These are phyloP conservation scores for Lycodopsis pacificus DNA, from an alignment of 2,797 vertebrate genomes.

Conservation along the genomic window DNA sequence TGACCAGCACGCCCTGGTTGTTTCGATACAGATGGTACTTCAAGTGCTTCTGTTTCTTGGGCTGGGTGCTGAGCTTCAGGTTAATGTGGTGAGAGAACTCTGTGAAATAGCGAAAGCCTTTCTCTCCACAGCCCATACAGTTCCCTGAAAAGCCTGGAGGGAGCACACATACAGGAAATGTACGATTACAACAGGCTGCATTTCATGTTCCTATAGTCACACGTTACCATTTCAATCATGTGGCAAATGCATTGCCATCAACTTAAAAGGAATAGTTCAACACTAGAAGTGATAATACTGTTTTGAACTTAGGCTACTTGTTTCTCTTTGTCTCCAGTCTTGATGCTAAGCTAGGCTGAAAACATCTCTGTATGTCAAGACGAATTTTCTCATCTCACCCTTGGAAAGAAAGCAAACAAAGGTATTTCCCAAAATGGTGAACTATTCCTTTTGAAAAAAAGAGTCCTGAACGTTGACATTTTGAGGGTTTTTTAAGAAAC, in stretches of 20 bases:
- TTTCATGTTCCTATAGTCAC: not conserved
- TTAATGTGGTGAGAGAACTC: slow-evolving; percentile 99
- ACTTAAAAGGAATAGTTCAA: not conserved
- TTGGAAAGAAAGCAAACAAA: not conserved
- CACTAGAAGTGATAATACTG: not conserved
- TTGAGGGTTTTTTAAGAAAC: not conserved
- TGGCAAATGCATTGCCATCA: not conserved
- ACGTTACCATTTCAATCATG: not conserved
- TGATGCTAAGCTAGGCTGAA: not conserved
- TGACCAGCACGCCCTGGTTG: slow-evolving; percentile 90
- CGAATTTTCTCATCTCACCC: not conserved
- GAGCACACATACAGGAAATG: not conserved
- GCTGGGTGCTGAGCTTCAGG: slow-evolving; percentile 95
- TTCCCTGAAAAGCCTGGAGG: slow-evolving; percentile 94
- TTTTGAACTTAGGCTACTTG: not conserved
- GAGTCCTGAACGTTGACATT: not conserved
- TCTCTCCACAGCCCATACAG: slow-evolving; percentile 97
- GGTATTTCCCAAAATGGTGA: not conserved
- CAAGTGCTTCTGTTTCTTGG: slow-evolving; percentile 99
- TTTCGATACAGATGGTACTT: slow-evolving; percentile 93
- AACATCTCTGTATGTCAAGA: not conserved
- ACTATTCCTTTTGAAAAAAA: not conserved
- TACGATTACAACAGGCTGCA: not conserved
- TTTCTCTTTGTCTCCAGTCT: not conserved
- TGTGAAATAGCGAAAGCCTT: slow-evolving; percentile 98